Conservation (phyloP, 2,888 invertebrate species). For the Erynnis tages region DNA sequence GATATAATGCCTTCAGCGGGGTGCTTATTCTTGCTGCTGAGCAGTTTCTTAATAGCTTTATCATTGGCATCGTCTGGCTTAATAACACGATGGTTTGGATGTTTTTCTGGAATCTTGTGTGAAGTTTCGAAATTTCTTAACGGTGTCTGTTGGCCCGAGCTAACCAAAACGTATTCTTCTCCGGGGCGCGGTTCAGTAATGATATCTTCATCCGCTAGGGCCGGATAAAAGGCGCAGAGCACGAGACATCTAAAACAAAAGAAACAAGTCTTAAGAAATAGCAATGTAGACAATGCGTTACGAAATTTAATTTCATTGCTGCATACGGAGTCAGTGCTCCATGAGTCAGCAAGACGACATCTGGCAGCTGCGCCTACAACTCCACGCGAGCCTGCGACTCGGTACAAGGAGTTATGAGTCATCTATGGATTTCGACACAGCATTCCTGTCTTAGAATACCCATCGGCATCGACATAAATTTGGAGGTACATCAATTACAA, state of each 20-base stretch:
- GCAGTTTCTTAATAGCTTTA: conserved; percentile 66
- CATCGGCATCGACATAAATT: not conserved
- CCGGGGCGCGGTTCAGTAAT: conserved; percentile 84
- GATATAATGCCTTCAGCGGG: conserved; percentile 69
- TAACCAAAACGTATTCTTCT: conserved; percentile 85
- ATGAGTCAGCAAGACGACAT: conserved; percentile 69
- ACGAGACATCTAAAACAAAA: conserved; percentile 78
- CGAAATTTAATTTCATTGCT: conserved; percentile 48
- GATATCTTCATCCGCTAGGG: conserved; percentile 78
- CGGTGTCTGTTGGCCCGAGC: conserved; percentile 75
- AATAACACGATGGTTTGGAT: conserved; percentile 61
- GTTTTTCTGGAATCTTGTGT: conserved; percentile 85
- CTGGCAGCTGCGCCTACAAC: conserved; percentile 55
- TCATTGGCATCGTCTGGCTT: conserved; percentile 68
- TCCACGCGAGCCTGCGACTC: conserved; percentile 36
- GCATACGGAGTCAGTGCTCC: conserved; percentile 47
- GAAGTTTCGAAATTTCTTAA: conserved; percentile 84
- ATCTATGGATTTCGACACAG: conserved; percentile 59
- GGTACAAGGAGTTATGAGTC: conserved; percentile 60
- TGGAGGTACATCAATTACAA: no score
- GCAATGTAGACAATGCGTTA: conserved; percentile 8
- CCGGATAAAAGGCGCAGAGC: conserved; percentile 66
- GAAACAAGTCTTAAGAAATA: conserved; percentile 32
- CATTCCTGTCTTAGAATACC: conserved; percentile 43
- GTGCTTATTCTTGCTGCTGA: conserved; percentile 63